Conservation (phyloP, 2,797 vertebrate genomes). For the Sphenodon punctatus region DNA sequence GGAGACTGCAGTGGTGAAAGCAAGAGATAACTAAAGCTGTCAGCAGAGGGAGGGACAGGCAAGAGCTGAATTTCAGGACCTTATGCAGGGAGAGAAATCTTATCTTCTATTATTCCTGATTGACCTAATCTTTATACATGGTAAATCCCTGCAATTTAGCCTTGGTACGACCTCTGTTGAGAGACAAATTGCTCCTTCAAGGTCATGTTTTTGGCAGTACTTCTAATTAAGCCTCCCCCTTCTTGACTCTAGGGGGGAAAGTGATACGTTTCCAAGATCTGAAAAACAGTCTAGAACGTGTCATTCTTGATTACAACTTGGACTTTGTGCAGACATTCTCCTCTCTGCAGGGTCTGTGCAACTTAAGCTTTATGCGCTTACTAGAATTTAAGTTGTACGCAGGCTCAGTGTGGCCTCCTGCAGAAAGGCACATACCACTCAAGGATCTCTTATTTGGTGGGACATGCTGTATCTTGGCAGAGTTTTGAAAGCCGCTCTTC, state of each 20-base stretch:
- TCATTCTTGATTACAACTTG: background rate
- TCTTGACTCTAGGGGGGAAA: background rate
- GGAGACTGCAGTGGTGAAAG: no score
- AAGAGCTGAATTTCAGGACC: no score
- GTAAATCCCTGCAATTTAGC: constrained; percentile 47
- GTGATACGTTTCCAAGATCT: background rate
- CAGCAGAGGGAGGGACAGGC: no score
- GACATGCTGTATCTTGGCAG: no score
- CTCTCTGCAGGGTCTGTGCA: background rate
- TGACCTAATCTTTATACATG: constrained; percentile 3
- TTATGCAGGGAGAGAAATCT: no score
- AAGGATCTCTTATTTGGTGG: no score
- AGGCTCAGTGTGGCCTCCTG: background rate
- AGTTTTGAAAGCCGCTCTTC: no score
- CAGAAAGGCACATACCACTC: no score
- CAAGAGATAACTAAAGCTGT: no score
- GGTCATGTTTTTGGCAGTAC: constrained; percentile 21
- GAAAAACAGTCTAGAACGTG: background rate
- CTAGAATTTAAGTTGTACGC: background rate
- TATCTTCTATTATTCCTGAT: constrained; percentile 27
- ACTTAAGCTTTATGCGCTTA: background rate
- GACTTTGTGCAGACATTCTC: background rate
- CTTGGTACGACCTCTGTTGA: constrained; percentile 9
- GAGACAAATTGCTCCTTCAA: background rate
- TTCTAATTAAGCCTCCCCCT: background rate